phyloP scores from a whole-genome alignment of 1,140 invertebrate genomes.

The Drosophila navojoa region DNA sequence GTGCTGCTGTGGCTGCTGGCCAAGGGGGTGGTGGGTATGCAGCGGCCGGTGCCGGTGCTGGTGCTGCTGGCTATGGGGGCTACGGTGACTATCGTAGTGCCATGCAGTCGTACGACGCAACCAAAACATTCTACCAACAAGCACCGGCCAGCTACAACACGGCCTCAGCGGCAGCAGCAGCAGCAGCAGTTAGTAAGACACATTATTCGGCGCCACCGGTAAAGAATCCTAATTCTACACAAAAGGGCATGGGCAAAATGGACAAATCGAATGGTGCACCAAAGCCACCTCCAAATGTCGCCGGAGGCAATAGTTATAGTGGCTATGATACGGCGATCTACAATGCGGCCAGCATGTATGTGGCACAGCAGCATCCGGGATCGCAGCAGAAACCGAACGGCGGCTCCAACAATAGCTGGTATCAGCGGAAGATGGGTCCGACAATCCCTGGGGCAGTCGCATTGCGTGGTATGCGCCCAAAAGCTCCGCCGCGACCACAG shows the following conservation, averaged over 20 bases:
- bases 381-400: slow-evolving; percentile 66
- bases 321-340: slow-evolving; percentile 96
- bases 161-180: slow-evolving; percentile 83
- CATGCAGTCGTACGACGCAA: slow-evolving; percentile 87
- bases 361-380: slow-evolving; percentile 90
- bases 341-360: slow-evolving; percentile 96
- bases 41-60: slow-evolving; percentile 84
- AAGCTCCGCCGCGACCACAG: slow-evolving; percentile 94
- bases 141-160: slow-evolving; percentile 85
- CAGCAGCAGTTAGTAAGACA: slow-evolving; percentile 84
- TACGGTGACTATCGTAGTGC: slow-evolving; percentile 88
- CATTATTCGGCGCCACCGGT: slow-evolving; percentile 85
- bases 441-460: slow-evolving; percentile 62
- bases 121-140: slow-evolving; percentile 88
- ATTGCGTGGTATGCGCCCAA: slow-evolving; percentile 84
- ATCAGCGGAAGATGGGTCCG: slow-evolving; percentile 85
- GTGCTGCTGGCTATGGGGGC: slow-evolving; percentile 87
- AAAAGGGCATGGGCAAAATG: slow-evolving; percentile 73
- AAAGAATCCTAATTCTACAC: slow-evolving; percentile 67
- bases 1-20: slow-evolving; percentile 77
- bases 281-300: slow-evolving; percentile 84
- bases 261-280: slow-evolving; percentile 71
- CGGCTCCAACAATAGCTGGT: slow-evolving; percentile 52
- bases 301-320: slow-evolving; percentile 88
- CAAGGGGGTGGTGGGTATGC: slow-evolving; percentile 80